A percentile compares a stretch with the other conserved stretches of the same genome.
Evolutionary conservation across 2,797 vertebrate species (phyloP).

Genomic region (Anabas testudineus): DNA sequence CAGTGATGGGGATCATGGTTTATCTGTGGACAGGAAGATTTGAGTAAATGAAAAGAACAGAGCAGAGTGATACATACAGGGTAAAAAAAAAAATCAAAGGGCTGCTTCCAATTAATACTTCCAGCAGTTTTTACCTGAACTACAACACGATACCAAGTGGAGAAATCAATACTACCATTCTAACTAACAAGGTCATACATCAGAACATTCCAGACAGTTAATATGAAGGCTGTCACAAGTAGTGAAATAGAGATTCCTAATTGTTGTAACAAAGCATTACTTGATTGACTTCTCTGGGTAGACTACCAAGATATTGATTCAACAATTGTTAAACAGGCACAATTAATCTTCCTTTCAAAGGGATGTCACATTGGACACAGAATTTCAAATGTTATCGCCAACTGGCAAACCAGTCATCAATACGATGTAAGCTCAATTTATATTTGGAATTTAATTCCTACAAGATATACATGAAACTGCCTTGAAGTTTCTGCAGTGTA

Average conservation of each 20-base stretch:
- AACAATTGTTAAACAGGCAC: constrained; percentile 33
- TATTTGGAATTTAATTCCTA: constrained; percentile 20
- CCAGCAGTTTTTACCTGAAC: constrained; percentile 26
- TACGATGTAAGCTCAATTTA: constrained; percentile 27
- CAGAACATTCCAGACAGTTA: constrained; percentile 34
- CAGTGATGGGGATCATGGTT: constrained; percentile 99
- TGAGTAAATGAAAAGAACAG: not conserved
- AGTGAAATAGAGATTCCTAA: constrained; percentile 31
- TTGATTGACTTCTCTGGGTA: constrained; percentile 32
- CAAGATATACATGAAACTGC: not conserved
- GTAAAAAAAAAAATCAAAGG: constrained; percentile 15
- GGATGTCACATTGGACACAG: constrained; percentile 14
- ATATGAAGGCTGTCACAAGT: constrained; percentile 43
- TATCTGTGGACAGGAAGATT: constrained; percentile 80
- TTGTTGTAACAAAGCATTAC: constrained; percentile 38
- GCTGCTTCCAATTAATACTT: not conserved
- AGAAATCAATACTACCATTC: constrained; percentile 43
- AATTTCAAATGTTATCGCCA: constrained; percentile 31
- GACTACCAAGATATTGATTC: constrained; percentile 44
- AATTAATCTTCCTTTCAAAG: constrained; percentile 48
- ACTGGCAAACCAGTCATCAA: constrained; percentile 34
- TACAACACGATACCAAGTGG: constrained; percentile 9
- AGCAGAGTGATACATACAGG: not conserved
- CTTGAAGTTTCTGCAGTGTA: not conserved
- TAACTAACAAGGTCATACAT: constrained; percentile 55